Evolutionary conservation across 2,888 invertebrate genomes (phyloP), one percentile per base, ranked within the genome.

Genomic region (Dryococelus australis): DNA sequence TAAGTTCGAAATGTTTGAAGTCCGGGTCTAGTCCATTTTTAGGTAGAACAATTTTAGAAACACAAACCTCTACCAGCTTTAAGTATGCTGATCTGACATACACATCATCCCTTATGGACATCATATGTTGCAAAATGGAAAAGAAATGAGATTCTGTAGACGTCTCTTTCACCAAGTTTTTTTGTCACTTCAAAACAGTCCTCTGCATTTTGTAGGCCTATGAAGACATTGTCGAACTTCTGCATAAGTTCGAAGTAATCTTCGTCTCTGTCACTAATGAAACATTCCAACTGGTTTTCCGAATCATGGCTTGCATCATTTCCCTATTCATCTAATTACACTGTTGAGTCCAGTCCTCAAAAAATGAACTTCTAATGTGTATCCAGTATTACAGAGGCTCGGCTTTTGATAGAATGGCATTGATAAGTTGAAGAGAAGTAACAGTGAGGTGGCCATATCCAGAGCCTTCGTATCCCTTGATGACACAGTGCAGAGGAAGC

Each of bases 51-150:
- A 99, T 98, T 93, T 99, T 99, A 0, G 98, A 97, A 24, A 99
- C 95, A 91, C 98, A 98, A 92, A 99, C 99, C 92, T 99, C 99
- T 90, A 99, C 97, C n/a, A 99, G 92, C 91, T 98, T 98, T 93
- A 97, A 99, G 92, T 99, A 99, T 0, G 99, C 98, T n/a, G 98
- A 83, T 95, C 95, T 94, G 16, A 96, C 95, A 28, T 94, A 91
- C 84, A 95, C 94, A 91, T 99, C 99, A 91, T 99, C 99, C 89
- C 98, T 94, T 88, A 99, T 97, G 91, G 97, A 98, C 78, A 99
- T 92, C 87, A 99, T 93, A 92, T 99, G 99, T 91, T 99, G 99
- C 85, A 99, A 92, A 90, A 99, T 98, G 12, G 99, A 99, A n/a
- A 99, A 93, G 88, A 99, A 95, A 91, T 97, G 98, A 0, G 97